Evolutionary conservation across 2,797 vertebrate species (phyloP), one percentile per base, ranked within the genome.

Genomic region (Macropodus opercularis): DNA sequence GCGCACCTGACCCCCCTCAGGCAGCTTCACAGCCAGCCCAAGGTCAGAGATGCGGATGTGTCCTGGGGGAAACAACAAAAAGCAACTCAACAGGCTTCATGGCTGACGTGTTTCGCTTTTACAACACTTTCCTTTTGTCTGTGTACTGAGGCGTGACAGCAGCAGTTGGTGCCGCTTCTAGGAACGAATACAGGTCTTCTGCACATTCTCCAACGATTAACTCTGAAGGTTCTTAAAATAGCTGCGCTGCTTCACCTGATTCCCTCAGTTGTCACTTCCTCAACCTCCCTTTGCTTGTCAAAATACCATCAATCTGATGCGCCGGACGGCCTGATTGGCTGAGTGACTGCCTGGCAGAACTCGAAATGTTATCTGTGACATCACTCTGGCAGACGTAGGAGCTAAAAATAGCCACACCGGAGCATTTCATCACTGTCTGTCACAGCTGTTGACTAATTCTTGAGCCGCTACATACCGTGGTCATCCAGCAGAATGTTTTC

Each of bases 401-500:
- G 49, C 60, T 75, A 80, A 71, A 80, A 75, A 86, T 69, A 75
- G 21, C 14, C 1, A 0, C 0, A 24, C 1, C 21, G 14, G 1
- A 13, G 13, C 0, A 9, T 49, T 15, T 43, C 27, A 7, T 21
- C 29, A 1, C 18, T 22, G 23, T 42, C n/a, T 2, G 11, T 18
- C 31, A 0, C 8, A 2, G 14, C 0, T 23, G 51, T 42, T 63
- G 49, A n/a, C n/a, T 40, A 8, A 34, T 6, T 31, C n/a, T n/a
- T 12, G 29, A 31, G 29, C 14, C 15, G 15, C 2, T 44, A 74
- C 88, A 2, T 83, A 93, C 92, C 92, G 9, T 87, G 46, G 75
- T 93, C 90, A 52, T 92, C 97, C 84, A 99, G 72, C 52, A 99
- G 87, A 75, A 99, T 98, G 76, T 99, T 99, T 75, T 99, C 97